phyloP scores from a whole-genome alignment of 2,888 invertebrate species.

The Drosophila melanocephala region DNA sequence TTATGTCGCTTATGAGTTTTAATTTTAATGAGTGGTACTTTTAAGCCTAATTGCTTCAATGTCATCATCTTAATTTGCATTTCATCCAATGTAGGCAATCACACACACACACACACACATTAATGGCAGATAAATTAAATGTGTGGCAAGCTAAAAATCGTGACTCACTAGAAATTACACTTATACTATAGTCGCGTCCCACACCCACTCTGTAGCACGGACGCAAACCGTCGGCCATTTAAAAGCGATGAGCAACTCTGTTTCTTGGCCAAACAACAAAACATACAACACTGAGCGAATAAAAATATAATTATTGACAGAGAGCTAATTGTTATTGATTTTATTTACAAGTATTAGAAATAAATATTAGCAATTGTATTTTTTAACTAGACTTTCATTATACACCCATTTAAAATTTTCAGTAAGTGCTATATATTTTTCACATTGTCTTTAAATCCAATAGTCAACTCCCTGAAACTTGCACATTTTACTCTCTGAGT shows the following conservation, averaged over 20 bases:
- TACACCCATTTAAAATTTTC: background rate
- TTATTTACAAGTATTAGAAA: no score
- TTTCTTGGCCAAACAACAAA: background rate
- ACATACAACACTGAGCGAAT: conserved; percentile 15
- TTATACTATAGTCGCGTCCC: conserved; percentile 26
- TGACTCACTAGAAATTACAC: conserved; percentile 35
- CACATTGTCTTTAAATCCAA: background rate
- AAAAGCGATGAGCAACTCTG: conserved; percentile 8
- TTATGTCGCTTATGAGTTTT: background rate
- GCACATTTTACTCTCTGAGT: conserved; percentile 21
- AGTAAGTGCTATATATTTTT: background rate
- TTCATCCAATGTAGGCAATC: background rate
- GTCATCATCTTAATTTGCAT: conserved; percentile 37
- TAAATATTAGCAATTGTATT: no score
- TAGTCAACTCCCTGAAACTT: background rate
- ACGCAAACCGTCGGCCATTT: conserved; percentile 35
- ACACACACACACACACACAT: background rate
- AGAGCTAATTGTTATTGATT: no score
- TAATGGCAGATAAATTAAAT: conserved; percentile 5
- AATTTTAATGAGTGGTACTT: conserved; percentile 15
- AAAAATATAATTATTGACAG: background rate
- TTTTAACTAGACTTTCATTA: no score
- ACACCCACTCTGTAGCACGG: conserved; percentile 18
- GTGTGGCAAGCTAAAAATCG: background rate
- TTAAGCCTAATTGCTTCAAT: conserved; percentile 20